phyloP scores from a whole-genome alignment of 2,797 vertebrate genomes.

The Caiman crocodilus region DNA sequence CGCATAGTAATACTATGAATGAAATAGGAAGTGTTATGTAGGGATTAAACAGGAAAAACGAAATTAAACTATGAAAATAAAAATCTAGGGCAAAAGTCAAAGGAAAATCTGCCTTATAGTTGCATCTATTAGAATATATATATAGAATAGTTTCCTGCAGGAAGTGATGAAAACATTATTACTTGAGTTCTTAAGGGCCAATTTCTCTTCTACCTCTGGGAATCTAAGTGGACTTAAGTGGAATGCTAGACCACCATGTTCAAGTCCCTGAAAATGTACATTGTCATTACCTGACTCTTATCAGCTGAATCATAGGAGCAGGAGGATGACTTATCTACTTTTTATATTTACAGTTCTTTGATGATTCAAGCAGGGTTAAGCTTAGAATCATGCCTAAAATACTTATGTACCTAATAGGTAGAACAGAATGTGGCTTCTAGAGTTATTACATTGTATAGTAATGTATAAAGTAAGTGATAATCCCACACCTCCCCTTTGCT shows the following conservation, averaged over 20 bases:
- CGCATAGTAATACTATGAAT: not conserved
- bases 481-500: rapidly evolving
- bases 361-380: too few species aligned
- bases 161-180: not conserved
- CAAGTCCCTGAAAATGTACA: too few species aligned
- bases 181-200: not conserved
- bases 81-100: not conserved
- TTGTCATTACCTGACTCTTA: too few species aligned
- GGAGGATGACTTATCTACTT: too few species aligned
- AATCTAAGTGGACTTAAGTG: too few species aligned
- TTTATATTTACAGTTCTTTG: too few species aligned
- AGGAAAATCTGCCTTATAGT: not conserved
- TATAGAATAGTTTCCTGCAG: not conserved
- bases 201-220: too few species aligned
- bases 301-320: too few species aligned
- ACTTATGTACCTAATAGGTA: too few species aligned
- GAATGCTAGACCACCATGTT: too few species aligned
- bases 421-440: not conserved
- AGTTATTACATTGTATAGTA: not conserved
- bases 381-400: too few species aligned
- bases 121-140: not conserved
- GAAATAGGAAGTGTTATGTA: not conserved
- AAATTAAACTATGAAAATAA: not conserved
- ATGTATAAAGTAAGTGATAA: not conserved
- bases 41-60: not conserved